phyloP scores from a whole-genome alignment of 2,113 vertebrate genomes.

The Dasyornis broadbenti region DNA sequence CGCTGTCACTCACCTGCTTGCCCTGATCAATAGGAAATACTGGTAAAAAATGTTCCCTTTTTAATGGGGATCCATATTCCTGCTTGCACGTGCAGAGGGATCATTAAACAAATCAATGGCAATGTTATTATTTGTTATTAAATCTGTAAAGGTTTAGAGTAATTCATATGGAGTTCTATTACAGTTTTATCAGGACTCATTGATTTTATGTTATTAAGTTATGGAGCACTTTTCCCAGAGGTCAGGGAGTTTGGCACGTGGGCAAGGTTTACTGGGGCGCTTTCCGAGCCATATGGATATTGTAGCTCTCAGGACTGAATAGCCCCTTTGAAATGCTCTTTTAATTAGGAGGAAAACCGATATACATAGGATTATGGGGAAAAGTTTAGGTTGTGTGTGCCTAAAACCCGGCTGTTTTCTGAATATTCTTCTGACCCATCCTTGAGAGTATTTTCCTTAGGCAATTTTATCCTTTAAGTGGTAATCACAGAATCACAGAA shows the following conservation, averaged over 20 bases:
- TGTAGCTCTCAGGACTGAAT: not conserved
- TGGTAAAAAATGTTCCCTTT: not conserved
- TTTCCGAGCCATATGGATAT: not conserved
- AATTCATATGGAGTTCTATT: slow-evolving; percentile 14
- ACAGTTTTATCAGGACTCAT: slow-evolving; percentile 15
- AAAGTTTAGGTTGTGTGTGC: not conserved
- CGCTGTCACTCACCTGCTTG: not conserved
- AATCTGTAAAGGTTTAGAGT: slow-evolving; percentile 17
- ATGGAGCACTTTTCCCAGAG: not conserved
- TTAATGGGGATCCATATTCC: not conserved
- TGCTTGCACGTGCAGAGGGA: not conserved
- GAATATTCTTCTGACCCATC: not conserved
- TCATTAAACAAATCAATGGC: slow-evolving; percentile 17
- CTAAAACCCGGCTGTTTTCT: not conserved
- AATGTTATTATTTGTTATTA: slow-evolving; percentile 45
- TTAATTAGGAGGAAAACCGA: not conserved
- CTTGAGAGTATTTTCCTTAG: not conserved
- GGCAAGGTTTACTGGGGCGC: not conserved
- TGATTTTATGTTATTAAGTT: slow-evolving; percentile 26
- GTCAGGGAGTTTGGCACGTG: not conserved
- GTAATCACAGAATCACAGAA: not conserved
- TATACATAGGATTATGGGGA: not conserved
- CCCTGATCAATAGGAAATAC: not conserved
- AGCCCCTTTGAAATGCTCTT: not conserved
- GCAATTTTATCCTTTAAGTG: not conserved